Base-by-base conservation (phyloP, 2,888 invertebrate species). In the Hylaea fasciaria region DNA sequence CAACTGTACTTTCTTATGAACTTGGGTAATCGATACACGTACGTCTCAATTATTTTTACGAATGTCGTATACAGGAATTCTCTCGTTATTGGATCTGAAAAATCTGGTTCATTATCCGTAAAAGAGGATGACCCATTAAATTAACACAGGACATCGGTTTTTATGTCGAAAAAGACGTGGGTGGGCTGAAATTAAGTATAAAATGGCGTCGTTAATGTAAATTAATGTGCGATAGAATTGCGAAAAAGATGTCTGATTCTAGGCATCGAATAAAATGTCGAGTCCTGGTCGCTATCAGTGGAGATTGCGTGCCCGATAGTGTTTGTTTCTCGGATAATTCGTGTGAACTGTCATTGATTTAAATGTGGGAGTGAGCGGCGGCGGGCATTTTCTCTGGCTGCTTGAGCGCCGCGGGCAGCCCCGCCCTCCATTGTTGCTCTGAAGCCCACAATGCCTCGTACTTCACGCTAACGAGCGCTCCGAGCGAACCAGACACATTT, bases 391-490 rank as follows among this genome's bases (percentile, higher is more conserved):
- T 56, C 80, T 81, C 81, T 79, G 77, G 77, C 70, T 69, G 74
- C 74, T 72, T 76, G 77, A 76, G 80, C 83, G 87, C 87, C 89
- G 77, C 80, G 54, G 86, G 89, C 82, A 65, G 82, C 73, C 69
- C 85, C 91, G 89, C 92, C 86, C 73, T 78, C 89, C 89, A 91
- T 91, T 91, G 91, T 87, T 76, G 69, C 82, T 48, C 37, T 72
- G 52, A 44, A 50, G 47, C 45, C 85, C 75, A 91, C 91, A 91
- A 91, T 91, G 83, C 86, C 67, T 85, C 90, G 88, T 91, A 87
- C 89, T 70, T 92, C 89, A 91, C 85, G 80, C 91, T 92, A 92
- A 92, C 92, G 90, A 92, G 91, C 90, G 82, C 91, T 89, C 78
- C 82, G 69, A 90, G 90, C 91, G 73, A 82, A 83, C 78, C 91